These are phyloP conservation scores for Drosophila melanica DNA, from an alignment of 1,140 invertebrate species.

Conservation along the genomic window DNA sequence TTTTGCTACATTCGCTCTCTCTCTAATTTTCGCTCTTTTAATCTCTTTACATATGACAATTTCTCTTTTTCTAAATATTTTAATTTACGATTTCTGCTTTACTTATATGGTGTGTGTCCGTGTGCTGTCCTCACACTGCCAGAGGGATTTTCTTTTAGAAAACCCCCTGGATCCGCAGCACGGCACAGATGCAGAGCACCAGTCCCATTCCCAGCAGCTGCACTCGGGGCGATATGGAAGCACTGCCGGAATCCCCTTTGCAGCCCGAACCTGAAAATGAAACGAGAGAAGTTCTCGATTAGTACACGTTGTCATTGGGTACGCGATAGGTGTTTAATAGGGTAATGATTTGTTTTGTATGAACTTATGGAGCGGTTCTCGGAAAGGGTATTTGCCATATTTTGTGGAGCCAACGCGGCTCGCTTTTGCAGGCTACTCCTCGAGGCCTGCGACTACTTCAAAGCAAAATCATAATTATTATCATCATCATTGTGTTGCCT, in stretches of 20 bases:
- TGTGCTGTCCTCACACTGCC: constrained; percentile 44
- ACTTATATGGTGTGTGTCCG: constrained; percentile 23
- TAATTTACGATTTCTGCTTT: constrained; percentile 51
- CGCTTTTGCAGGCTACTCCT: constrained; percentile 13
- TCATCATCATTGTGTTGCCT: not conserved
- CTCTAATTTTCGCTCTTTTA: constrained; percentile 27
- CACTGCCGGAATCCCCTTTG: constrained; percentile 59
- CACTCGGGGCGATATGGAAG: constrained; percentile 60
- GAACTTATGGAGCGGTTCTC: constrained; percentile 45
- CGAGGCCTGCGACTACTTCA: constrained; percentile 14
- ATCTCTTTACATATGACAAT: constrained; percentile 52
- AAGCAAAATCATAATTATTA: constrained; percentile 8
- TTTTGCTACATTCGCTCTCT: not conserved
- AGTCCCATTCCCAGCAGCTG: constrained; percentile 54
- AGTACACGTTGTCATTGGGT: not conserved
- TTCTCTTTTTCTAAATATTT: constrained; percentile 44
- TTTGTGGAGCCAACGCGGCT: not conserved
- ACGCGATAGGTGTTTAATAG: not conserved
- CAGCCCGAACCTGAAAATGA: constrained; percentile 55
- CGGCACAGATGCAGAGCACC: constrained; percentile 55
- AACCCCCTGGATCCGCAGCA: constrained; percentile 58
- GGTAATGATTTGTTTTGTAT: constrained; percentile 30
- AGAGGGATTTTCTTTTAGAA: constrained; percentile 71
- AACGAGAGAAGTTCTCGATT: constrained; percentile 19
- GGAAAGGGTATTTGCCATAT: constrained; percentile 6